phyloP scores from a whole-genome alignment of 2,797 vertebrate species.

The Enteromius afrohamiltoni region DNA sequence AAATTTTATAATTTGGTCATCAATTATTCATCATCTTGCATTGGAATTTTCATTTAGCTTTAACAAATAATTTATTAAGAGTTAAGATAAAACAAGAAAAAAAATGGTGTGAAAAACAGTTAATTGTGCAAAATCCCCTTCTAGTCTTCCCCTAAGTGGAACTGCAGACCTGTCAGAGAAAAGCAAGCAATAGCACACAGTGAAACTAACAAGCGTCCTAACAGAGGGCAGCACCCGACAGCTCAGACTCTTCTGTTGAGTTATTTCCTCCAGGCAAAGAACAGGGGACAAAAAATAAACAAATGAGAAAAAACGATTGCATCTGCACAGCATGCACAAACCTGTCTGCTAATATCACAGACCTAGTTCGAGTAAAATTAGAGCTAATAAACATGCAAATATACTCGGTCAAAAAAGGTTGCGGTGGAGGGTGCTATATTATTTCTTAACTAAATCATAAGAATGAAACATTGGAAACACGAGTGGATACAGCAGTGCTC shows the following conservation, averaged over 20 bases:
- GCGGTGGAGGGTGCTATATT: neutral
- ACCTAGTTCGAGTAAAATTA: constrained; percentile 12
- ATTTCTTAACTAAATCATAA: constrained; percentile 16
- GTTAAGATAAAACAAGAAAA: constrained; percentile 32
- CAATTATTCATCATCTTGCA: neutral
- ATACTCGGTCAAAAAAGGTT: constrained; percentile 10
- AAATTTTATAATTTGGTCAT: neutral
- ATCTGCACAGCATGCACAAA: constrained; percentile 22
- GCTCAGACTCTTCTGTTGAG: constrained; percentile 13
- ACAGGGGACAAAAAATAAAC: constrained; percentile 43
- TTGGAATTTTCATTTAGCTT: neutral
- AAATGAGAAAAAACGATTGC: constrained; percentile 40
- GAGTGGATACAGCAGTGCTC: neutral
- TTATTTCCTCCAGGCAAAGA: constrained; percentile 42
- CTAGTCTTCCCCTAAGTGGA: neutral
- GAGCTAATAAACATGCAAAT: constrained; percentile 22
- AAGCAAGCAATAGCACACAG: neutral
- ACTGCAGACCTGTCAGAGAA: constrained; percentile 41
- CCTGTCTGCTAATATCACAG: neutral
- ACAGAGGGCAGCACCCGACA: constrained; percentile 38
- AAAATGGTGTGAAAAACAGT: constrained; percentile 41
- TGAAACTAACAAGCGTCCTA: constrained; percentile 30
- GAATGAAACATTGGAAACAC: neutral
- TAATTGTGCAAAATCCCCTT: constrained; percentile 56
- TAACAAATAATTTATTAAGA: neutral